Base-by-base conservation (phyloP, 2,797 vertebrate species). In the Oryzias sinensis region DNA sequence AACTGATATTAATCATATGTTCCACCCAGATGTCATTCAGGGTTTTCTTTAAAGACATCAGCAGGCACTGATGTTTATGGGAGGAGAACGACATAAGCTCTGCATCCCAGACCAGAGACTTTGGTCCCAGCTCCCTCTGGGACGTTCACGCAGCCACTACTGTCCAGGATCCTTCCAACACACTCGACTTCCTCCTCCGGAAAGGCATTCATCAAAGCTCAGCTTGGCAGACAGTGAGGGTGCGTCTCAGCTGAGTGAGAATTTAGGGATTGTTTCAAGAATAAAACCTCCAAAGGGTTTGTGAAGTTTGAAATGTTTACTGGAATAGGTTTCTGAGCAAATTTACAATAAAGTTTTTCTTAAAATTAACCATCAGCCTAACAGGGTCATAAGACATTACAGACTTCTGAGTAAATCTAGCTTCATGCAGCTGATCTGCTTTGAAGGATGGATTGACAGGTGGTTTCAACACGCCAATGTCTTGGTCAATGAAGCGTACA, bases 11-110 rank as follows among this genome's bases (percentile, higher is more conserved):
- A 90, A 91, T 90, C 85, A 89, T 82, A 76, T 74, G 84, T 80
- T 86, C 81, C 76, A 86, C 85, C 85, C 87, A 85, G 77, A 89
- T 86, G 87, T 88, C 89, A 90, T 87, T 90, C 85, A 87, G 78
- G 68, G 77, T 81, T 82, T 89, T n/a, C n/a, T 88, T 91, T 87
- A 89, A 88, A 90, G 87, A 85, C 89, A 88, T 88, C 85, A 85
- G 74, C 51, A 60, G 74, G 70, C 70, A 70, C 84, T 83, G 71
- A 83, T 85, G 86, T 89, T 88, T 87, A 89, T 85, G 79, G 81
- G 87, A 83, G 73, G 59, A 70, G 77, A 83, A 81, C 85, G 84
- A 87, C 81, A 81, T 82, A 74, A 74, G 80, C 76, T 80, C 76
- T 80, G 81, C 80, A 77, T 75, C 63, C 59, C 59, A 8, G 62